Conservation (phyloP, 53 echinoderm and acorn worm species). For the Holothuria leucospilota region DNA sequence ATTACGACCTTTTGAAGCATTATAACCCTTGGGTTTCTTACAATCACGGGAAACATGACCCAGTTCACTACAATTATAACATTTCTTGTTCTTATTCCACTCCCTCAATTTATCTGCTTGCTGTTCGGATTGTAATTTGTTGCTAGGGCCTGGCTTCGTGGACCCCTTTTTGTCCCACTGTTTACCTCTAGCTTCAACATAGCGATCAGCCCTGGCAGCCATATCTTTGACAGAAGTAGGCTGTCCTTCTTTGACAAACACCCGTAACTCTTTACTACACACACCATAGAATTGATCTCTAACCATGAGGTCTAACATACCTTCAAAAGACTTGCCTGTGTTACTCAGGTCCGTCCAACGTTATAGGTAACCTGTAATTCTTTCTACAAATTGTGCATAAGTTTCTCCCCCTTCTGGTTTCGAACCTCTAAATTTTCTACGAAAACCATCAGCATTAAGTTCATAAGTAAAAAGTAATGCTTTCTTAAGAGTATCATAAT, state of each 20-base stretch:
- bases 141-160: too few relatives aligned
- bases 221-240: slow-evolving; percentile 40
- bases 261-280: slow-evolving; percentile 56
- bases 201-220: slow-evolving; percentile 60
- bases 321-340: slow-evolving; percentile 10
- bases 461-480: slow-evolving; percentile 58
- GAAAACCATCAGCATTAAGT: slow-evolving; percentile 63
- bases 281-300: slow-evolving; percentile 1
- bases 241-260: slow-evolving; percentile 70
- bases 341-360: slow-evolving; percentile 73
- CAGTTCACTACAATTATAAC: slow-evolving; percentile 4
- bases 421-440: slow-evolving; percentile 68
- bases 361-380: slow-evolving; percentile 40
- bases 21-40: not conserved
- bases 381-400: slow-evolving; percentile 54
- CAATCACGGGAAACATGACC: slow-evolving; percentile 39
- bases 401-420: slow-evolving; percentile 5
- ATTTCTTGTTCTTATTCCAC: slow-evolving; percentile 16
- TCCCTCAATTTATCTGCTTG: not conserved
- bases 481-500: slow-evolving; percentile 46
- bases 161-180: not conserved
- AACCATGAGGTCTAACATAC: slow-evolving; percentile 44
- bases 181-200: slow-evolving; percentile 60
- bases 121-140: too few relatives aligned
- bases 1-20: not conserved